Evolutionary conservation across 2,888 invertebrate genomes (phyloP), one percentile per base, ranked within the genome.

Genomic region (Diabrotica balteata): DNA sequence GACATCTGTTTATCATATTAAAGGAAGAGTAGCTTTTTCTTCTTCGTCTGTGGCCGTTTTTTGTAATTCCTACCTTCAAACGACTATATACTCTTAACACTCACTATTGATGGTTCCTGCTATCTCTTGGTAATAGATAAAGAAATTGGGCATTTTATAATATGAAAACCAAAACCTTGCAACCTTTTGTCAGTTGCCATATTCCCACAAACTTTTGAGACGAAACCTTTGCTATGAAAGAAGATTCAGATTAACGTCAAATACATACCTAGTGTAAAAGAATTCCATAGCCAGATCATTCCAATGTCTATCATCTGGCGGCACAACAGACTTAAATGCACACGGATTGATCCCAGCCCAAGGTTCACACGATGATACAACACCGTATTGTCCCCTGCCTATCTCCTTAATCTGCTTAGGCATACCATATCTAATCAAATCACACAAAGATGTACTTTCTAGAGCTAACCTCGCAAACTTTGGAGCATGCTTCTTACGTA

Each of bases 271-370:
- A 59, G 95, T 94, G 78, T 95, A 95, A 82, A 93, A 94, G 86
- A 95, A 95, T 84, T 96, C 95, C 91, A 95, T 91, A 1, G 95
- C 94, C 1, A 96, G 85, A 80, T 96, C 95, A 80, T 93, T 92
- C 91, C 94, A 95, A 80, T 95, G 95, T 69, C 93, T 87, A 77
- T 94, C 94, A 81, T 96, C 95, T 0, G 93, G 93, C 0, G 95
- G 95, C 54, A 95, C 89, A 59, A 96, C 94, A 0, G 94, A 93
- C 85, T 96, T 96, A 59, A 94, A 90, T 7, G 95, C 95, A 78
- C 91, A 93, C 0, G 93, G 92, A n/a, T 89, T 84, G 59, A 86
- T 87, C 0, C 89, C 90, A 0, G 87, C 93, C 90, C 94, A 94
- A 64, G 88, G 85, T 63, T 93, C 91, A 78, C 91, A 93, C 0